Percentiles rank a stretch among this genome's conserved stretches.
phyloP scores from a whole-genome alignment of 1,140 invertebrate genomes.

The Ylistrum balloti region DNA sequence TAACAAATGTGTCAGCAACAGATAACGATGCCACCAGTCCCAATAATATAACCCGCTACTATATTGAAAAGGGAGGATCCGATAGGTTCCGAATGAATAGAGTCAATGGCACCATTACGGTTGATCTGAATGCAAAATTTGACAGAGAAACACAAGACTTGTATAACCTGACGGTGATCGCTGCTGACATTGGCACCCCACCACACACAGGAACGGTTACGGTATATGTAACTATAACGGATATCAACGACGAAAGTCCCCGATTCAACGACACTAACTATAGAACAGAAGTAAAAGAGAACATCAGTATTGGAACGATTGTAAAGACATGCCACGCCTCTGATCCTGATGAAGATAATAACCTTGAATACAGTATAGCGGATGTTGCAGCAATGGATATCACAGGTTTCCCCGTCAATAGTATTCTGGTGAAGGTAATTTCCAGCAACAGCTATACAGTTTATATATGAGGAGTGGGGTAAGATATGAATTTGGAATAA shows the following conservation, averaged over 20 bases:
- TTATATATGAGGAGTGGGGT: too few relatives aligned
- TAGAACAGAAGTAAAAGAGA: neutral
- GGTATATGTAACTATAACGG: constrained; percentile 62
- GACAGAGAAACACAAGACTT: constrained; percentile 91
- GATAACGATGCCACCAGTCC: constrained; percentile 51
- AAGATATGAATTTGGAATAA: too few relatives aligned
- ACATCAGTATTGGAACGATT: neutral
- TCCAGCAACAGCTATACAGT: too few relatives aligned
- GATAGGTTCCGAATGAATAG: constrained; percentile 58
- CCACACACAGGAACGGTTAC: constrained; percentile 46
- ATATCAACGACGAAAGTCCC: constrained; percentile 72
- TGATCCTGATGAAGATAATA: neutral
- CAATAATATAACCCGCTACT: constrained; percentile 51
- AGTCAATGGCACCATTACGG: constrained; percentile 43
- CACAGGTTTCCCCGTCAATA: too few relatives aligned
- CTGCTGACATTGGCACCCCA: constrained; percentile 83
- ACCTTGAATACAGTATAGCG: neutral
- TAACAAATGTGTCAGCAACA: constrained; percentile 31
- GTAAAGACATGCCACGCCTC: neutral
- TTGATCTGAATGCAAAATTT: constrained; percentile 81
- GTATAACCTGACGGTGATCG: constrained; percentile 92
- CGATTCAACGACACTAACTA: constrained; percentile 46
- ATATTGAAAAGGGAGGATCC: constrained; percentile 55
- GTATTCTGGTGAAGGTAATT: too few relatives aligned
- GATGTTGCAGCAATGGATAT: too few relatives aligned